phyloP scores from a whole-genome alignment of 2,888 invertebrate species.

The Rosalia funebris region DNA sequence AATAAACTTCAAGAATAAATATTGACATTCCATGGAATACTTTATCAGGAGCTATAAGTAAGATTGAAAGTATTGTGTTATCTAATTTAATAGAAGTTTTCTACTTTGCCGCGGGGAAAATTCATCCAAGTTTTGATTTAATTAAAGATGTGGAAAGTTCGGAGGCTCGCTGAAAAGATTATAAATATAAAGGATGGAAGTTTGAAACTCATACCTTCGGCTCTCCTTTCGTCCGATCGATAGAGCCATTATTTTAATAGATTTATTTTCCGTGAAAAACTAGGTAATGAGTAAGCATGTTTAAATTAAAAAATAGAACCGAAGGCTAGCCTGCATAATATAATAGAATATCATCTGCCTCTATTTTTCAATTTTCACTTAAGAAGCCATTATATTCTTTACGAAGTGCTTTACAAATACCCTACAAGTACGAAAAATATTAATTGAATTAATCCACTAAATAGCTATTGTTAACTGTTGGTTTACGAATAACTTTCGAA shows the following conservation, averaged over 20 bases:
- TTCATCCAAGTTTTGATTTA: slow-evolving; percentile 54
- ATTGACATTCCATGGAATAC: slow-evolving; percentile 25
- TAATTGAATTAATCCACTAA: too few species aligned
- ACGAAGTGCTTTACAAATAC: too few species aligned
- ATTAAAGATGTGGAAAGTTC: slow-evolving; percentile 54
- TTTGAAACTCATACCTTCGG: slow-evolving; percentile 41
- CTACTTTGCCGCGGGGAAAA: slow-evolving; percentile 45
- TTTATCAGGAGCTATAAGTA: slow-evolving; percentile 34
- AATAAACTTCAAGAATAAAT: slow-evolving; percentile 21
- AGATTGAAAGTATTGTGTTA: slow-evolving; percentile 41
- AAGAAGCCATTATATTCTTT: too few species aligned
- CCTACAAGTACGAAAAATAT: too few species aligned
- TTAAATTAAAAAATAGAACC: background rate
- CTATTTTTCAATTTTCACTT: too few species aligned
- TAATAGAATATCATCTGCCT: too few species aligned
- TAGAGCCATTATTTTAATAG: slow-evolving; percentile 14
- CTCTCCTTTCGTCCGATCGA: slow-evolving; percentile 8
- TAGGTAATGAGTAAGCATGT: background rate
- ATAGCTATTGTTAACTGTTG: too few species aligned
- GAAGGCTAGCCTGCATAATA: too few species aligned
- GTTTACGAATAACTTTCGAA: too few species aligned
- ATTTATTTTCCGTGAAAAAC: slow-evolving; percentile 3
- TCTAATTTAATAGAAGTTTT: slow-evolving; percentile 52
- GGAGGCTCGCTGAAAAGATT: slow-evolving; percentile 46
- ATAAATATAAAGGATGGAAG: slow-evolving; percentile 52